phyloP scores from a whole-genome alignment of 1,140 invertebrate genomes.

The Monomorium pharaonis region DNA sequence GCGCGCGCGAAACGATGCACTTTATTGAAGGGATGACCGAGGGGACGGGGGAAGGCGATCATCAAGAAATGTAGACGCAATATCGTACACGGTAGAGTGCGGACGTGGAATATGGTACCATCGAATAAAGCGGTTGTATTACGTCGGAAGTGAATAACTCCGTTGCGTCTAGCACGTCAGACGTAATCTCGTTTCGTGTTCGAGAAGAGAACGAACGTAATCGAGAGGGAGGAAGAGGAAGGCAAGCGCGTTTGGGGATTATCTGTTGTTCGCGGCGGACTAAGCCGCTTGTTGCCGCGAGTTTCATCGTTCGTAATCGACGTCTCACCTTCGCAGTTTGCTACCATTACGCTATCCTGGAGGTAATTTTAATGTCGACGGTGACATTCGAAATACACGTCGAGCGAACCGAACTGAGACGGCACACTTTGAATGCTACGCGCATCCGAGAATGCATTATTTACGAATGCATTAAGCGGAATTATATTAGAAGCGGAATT shows the following conservation, averaged over 20 bases:
- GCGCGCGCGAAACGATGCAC: background rate
- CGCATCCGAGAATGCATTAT: conserved; percentile 61
- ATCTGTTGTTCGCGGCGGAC: conserved; percentile 16
- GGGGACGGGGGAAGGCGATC: conserved; percentile 16
- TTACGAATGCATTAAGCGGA: conserved; percentile 49
- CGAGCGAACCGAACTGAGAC: background rate
- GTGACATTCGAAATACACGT: background rate
- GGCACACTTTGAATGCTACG: background rate
- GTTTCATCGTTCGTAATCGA: conserved; percentile 28
- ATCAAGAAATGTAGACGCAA: conserved; percentile 34
- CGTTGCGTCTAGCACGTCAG: conserved; percentile 37
- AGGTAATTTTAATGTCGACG: conserved; percentile 32
- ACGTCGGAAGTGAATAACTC: conserved; percentile 55
- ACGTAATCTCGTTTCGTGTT: conserved; percentile 44
- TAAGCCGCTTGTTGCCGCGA: background rate
- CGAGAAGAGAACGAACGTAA: conserved; percentile 39
- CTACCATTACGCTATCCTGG: background rate
- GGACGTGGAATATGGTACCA: conserved; percentile 42
- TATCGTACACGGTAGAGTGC: background rate
- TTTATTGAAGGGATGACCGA: conserved; percentile 24
- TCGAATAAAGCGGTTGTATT: conserved; percentile 56
- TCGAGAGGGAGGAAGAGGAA: conserved; percentile 27
- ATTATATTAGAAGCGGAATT: conserved; percentile 59
- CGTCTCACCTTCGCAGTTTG: conserved; percentile 18
- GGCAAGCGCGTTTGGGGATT: conserved; percentile 16